These are phyloP conservation scores for Acanthacorydalis orientalis DNA, from an alignment of 2,888 invertebrate species.

Conservation along the genomic window DNA sequence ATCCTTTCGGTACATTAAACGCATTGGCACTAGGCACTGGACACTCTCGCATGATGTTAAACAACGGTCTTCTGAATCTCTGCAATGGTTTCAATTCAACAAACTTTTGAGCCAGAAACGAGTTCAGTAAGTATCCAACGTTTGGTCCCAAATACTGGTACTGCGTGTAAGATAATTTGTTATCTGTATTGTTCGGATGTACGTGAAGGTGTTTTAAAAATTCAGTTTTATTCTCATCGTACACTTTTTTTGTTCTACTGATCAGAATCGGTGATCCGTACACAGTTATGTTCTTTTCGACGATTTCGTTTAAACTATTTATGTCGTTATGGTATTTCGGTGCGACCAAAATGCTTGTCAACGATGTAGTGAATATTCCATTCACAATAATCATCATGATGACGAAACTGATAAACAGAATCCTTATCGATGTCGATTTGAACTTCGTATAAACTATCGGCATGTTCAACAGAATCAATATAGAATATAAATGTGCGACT, in stretches of 20 bases:
- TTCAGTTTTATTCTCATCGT: background rate
- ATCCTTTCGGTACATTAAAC: conserved; percentile 38
- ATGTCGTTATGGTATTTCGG: background rate
- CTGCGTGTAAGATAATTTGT: no score
- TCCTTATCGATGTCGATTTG: background rate
- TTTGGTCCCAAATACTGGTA: no score
- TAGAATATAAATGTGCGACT: no score
- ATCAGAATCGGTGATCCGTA: background rate
- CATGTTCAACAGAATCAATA: no score
- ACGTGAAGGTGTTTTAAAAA: no score
- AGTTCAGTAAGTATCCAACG: no score
- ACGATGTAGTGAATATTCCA: background rate
- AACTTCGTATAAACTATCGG: no score
- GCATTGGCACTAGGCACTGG: conserved; percentile 37
- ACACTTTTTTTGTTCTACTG: background rate
- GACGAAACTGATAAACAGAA: background rate
- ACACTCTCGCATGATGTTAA: conserved; percentile 25
- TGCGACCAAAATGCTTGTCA: background rate
- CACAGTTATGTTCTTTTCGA: background rate
- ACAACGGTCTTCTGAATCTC: background rate
- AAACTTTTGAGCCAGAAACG: no score
- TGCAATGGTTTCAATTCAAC: no score
- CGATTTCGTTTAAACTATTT: background rate
- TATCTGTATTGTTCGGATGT: no score
- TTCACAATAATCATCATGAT: background rate